Conservation (phyloP, 2,113 vertebrate genomes). For the Acrocephalus arundinaceus region DNA sequence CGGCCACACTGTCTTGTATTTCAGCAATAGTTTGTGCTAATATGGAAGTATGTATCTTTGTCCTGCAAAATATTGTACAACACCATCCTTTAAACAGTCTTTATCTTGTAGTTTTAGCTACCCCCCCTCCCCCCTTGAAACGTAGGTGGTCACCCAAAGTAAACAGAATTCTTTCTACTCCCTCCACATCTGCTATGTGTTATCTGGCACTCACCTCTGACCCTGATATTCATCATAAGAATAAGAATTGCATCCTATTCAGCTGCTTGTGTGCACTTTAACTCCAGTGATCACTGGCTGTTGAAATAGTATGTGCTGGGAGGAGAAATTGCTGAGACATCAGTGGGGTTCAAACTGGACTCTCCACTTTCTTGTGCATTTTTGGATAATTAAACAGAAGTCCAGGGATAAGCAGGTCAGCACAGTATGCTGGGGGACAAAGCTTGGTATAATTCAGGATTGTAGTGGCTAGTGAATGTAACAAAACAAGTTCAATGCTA, state of each 20-base stretch:
- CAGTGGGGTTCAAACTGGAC: neutral
- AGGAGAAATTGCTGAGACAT: slow-evolving; percentile 24
- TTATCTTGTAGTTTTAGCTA: slow-evolving; percentile 12
- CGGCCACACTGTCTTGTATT: neutral
- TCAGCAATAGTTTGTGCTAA: neutral
- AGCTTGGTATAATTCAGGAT: neutral
- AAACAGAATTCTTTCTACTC: slow-evolving; percentile 59
- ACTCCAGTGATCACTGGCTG: slow-evolving; percentile 6
- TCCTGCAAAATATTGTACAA: neutral
- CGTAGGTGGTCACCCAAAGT: slow-evolving; percentile 43
- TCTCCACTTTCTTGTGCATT: neutral
- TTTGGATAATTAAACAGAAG: slow-evolving; percentile 13
- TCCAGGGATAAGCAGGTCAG: slow-evolving; percentile 15
- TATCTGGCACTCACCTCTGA: slow-evolving; percentile 63
- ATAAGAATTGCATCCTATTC: slow-evolving; percentile 55
- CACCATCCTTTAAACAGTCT: neutral
- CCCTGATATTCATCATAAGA: slow-evolving; percentile 59
- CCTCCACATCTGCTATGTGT: slow-evolving; percentile 53
- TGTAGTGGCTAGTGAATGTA: neutral
- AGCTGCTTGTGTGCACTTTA: slow-evolving; percentile 38
- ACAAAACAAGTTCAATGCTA: neutral
- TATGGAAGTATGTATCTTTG: neutral
- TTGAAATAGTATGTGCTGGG: slow-evolving; percentile 17
- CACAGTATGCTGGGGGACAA: neutral
- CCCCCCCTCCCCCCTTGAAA: neutral